Evolutionary conservation across 2,113 vertebrate species (phyloP).

Genomic region (Desmodus rotundus): DNA sequence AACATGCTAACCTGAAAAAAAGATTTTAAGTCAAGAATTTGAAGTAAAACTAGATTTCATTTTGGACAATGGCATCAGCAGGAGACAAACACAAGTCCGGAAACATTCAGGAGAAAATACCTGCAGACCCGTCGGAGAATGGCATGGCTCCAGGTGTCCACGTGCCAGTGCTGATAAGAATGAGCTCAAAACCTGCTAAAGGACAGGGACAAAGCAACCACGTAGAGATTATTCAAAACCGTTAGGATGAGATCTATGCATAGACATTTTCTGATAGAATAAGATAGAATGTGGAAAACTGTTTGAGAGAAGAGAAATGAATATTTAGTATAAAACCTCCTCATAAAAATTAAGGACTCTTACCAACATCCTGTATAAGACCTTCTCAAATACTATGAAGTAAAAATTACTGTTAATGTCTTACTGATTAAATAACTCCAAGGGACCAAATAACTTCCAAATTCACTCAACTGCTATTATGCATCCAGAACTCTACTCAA

Average conservation of each 20-base stretch:
- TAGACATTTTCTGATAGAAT: not conserved
- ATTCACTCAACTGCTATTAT: not conserved
- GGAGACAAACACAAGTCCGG: not conserved
- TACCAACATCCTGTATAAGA: not conserved
- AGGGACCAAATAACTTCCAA: not conserved
- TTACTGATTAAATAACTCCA: not conserved
- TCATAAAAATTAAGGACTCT: not conserved
- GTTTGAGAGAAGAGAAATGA: not conserved
- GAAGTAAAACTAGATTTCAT: not conserved
- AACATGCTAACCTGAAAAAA: not conserved
- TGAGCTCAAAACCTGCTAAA: not conserved
- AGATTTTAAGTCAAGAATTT: not conserved
- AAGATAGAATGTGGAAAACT: not conserved
- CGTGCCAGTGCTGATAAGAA: not conserved
- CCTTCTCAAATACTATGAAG: not conserved
- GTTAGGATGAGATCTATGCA: not conserved
- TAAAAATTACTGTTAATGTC: not conserved
- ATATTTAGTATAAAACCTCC: not conserved
- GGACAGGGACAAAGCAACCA: not conserved
- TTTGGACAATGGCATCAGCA: not conserved
- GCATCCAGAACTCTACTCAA: not conserved
- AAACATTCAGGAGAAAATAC: not conserved
- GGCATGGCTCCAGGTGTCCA: not conserved
- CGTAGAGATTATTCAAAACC: not conserved
- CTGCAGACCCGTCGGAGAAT: not conserved